phyloP scores from a whole-genome alignment of 1,140 invertebrate species.

The Magallana angulata region DNA sequence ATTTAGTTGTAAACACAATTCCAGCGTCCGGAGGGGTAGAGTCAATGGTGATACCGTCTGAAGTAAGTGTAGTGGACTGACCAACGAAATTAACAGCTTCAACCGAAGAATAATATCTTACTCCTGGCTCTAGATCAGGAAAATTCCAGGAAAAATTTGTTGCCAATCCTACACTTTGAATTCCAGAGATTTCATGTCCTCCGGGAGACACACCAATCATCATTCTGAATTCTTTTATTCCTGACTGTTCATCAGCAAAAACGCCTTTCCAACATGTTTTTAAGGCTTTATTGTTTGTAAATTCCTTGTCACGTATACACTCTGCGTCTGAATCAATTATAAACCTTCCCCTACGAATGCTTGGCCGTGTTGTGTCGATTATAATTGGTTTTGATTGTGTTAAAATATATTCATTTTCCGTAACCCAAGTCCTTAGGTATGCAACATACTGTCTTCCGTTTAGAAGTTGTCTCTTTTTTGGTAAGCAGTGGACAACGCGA shows the following conservation, averaged over 20 bases:
- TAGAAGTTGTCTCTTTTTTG: conserved; percentile 24
- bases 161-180: neutral
- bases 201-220: conserved; percentile 58
- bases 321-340: conserved; percentile 51
- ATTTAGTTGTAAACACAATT: conserved; percentile 46
- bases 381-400: conserved; percentile 53
- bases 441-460: conserved; percentile 55
- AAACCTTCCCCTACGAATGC: conserved; percentile 52
- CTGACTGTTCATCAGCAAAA: conserved; percentile 62
- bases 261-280: conserved; percentile 61
- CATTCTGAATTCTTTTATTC: conserved; percentile 50
- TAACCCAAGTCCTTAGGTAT: conserved; percentile 63
- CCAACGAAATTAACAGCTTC: conserved; percentile 46
- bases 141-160: neutral
- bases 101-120: conserved; percentile 48
- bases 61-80: conserved; percentile 30
- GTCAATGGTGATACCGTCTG: conserved; percentile 55
- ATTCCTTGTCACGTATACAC: conserved; percentile 62
- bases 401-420: conserved; percentile 29
- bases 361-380: conserved; percentile 59
- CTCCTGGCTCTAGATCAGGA: conserved; percentile 40
- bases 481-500: conserved; percentile 59
- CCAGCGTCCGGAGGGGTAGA: conserved; percentile 33
- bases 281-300: conserved; percentile 48
- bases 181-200: neutral